These are phyloP conservation scores for Allophyes oxyacanthae DNA, from an alignment of 2,888 invertebrate species.

Conservation along the genomic window DNA sequence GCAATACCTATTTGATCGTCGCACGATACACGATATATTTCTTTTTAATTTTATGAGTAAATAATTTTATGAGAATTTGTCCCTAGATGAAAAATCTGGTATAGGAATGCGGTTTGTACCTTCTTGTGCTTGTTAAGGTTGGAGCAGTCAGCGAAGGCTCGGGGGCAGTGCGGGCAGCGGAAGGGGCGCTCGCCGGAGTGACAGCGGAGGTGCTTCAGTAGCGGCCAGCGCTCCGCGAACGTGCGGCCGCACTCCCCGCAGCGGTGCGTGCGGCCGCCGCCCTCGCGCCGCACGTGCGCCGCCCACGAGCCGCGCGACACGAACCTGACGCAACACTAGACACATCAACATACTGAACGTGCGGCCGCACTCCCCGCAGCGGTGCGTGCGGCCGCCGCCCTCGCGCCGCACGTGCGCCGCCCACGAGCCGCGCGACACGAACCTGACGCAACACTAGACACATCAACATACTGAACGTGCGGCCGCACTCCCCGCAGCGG, in stretches of 20 bases:
- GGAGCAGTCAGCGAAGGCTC: conserved; percentile 93
- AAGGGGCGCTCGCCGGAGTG: conserved; percentile 92
- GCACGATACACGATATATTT: no score
- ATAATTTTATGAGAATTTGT: no score
- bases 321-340: not conserved
- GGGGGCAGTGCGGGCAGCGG: conserved; percentile 91
- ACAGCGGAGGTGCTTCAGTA: conserved; percentile 90
- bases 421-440: conserved; percentile 84
- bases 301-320: conserved; percentile 87
- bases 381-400: conserved; percentile 89
- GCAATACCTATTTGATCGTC: no score
- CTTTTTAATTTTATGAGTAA: no score
- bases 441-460: not conserved
- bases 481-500: conserved; percentile 89
- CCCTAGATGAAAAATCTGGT: no score
- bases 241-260: conserved; percentile 89
- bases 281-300: conserved; percentile 91
- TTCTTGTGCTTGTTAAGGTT: conserved; percentile 92
- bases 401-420: conserved; percentile 91
- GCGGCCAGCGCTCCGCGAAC: conserved; percentile 91
- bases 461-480: conserved; percentile 86
- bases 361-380: conserved; percentile 89
- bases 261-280: conserved; percentile 88
- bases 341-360: conserved; percentile 82
- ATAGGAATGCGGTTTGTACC: conserved; percentile 68